Base-by-base conservation (phyloP, 1,140 invertebrate genomes). In the Globodera rostochiensis region DNA sequence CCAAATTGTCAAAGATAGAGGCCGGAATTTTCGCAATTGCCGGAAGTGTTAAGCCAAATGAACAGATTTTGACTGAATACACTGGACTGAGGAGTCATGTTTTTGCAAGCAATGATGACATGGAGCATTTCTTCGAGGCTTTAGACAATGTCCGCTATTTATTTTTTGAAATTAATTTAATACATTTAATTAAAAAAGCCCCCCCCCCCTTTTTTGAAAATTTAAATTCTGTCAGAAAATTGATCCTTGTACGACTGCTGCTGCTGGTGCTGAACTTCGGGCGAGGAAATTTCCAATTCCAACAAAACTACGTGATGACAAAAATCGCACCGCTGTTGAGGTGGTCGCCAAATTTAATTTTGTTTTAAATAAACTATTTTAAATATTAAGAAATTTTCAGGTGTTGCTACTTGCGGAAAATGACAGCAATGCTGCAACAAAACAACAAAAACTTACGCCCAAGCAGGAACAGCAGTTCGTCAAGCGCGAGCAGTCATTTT, bases 41-140 rank as follows among this genome's bases (percentile, higher is more conserved):
- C 50, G 77, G 77, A 9, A 67, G 46, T 19, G 7, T 67, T 13
- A 36, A 15, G 36, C 77, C 77, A n/a, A 79, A 79, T 47, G 67
- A 57, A 57, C 21, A 69, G 19, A 67, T 67, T 47, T 53, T 79
- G 64, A 21, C 69, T 6, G 77, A 67, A 46, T 79, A 79, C 66
- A 53, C 77, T 47, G 67, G 69, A 53, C 36, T 45, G 67, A 67
- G 60, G 21, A 46, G 36, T n/a, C n/a, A 79, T 15, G 67, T 79
- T 64, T 79, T 45, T 50, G 73, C 70, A 46, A 46, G 19, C 15
- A 50, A 71, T 57, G 77, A 77, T 46, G 77, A 79, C 67, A 71
- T 36, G 50, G 67, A 71, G 53, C 60, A 46, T 13, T 79, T 79
- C 36, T 79, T 79, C 45, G 49, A 71, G 3, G 77, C 77, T 25